Percentiles rank a stretch among this genome's conserved stretches.
These are phyloP conservation scores for Nephrotoma appendiculata DNA, from an alignment of 2,888 invertebrate genomes.

Conservation along the genomic window DNA sequence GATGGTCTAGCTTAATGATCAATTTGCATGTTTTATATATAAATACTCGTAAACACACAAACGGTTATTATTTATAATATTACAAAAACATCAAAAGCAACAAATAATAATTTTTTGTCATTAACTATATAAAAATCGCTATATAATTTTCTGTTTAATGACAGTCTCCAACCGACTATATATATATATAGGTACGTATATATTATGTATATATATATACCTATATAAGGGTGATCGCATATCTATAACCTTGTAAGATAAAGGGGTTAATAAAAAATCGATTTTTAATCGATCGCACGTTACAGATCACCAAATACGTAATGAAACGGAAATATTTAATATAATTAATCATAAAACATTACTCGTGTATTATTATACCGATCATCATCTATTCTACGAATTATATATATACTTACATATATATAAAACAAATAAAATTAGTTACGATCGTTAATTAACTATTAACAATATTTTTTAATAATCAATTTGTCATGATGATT, in stretches of 20 bases:
- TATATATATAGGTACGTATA: not conserved
- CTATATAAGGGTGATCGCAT: not conserved
- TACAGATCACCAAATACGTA: not conserved
- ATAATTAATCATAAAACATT: not conserved
- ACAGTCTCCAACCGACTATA: not conserved
- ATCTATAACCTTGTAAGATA: not conserved
- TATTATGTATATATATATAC: not conserved
- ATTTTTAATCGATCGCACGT: not conserved
- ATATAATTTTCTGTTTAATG: not conserved
- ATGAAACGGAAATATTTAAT: not conserved
- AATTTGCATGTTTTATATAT: not conserved
- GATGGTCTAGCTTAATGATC: not conserved
- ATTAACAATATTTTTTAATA: not conserved
- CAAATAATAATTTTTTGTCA: not conserved
- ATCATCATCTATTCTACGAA: not conserved
- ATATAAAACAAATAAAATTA: not conserved
- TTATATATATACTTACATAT: not conserved
- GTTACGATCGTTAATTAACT: not conserved
- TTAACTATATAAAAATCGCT: not conserved
- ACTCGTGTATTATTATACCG: not conserved
- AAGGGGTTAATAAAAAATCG: not conserved
- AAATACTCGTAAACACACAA: not conserved
- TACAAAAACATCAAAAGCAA: not conserved
- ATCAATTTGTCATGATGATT: not conserved
- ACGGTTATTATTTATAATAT: not conserved